These are phyloP conservation scores for Columba guinea DNA, from an alignment of 2,797 vertebrate species.

Conservation along the genomic window DNA sequence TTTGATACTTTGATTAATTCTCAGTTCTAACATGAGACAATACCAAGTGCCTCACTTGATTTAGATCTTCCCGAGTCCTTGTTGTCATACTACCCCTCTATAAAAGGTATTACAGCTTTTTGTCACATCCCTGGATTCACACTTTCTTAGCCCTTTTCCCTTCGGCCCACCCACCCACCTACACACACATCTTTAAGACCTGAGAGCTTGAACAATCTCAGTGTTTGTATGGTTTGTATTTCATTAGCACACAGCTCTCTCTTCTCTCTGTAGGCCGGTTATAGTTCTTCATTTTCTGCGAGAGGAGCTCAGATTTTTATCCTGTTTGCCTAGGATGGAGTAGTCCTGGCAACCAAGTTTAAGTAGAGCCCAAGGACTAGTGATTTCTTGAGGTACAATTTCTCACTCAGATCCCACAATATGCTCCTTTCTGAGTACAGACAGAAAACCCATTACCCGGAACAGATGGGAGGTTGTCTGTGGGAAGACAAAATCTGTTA, in stretches of 20 bases:
- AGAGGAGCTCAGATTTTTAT: not conserved
- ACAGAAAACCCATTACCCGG: slow-evolving; percentile 50
- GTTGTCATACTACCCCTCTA: not conserved
- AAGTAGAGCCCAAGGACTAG: not conserved
- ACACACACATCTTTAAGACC: not conserved
- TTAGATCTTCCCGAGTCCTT: not conserved
- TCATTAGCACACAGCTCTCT: not conserved
- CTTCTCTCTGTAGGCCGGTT: not conserved
- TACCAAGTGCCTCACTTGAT: not conserved
- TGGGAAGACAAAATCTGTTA: slow-evolving; percentile 62
- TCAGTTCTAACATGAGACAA: not conserved
- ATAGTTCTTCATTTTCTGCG: not conserved
- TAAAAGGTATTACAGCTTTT: not conserved
- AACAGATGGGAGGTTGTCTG: slow-evolving; percentile 62
- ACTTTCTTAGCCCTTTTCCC: not conserved
- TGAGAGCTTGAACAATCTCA: not conserved
- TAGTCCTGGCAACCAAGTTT: slow-evolving; percentile 49
- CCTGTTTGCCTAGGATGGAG: not conserved
- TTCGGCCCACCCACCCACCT: not conserved
- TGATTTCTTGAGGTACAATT: not conserved
- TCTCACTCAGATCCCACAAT: slow-evolving; percentile 2
- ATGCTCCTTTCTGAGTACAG: slow-evolving; percentile 8
- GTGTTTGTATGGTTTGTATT: not conserved
- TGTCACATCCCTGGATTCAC: not conserved
- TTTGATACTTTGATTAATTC: not conserved